Percentiles rank a stretch among this genome's conserved stretches.
Evolutionary conservation across 1,140 invertebrate genomes (phyloP).

Genomic region (Popillia japonica): DNA sequence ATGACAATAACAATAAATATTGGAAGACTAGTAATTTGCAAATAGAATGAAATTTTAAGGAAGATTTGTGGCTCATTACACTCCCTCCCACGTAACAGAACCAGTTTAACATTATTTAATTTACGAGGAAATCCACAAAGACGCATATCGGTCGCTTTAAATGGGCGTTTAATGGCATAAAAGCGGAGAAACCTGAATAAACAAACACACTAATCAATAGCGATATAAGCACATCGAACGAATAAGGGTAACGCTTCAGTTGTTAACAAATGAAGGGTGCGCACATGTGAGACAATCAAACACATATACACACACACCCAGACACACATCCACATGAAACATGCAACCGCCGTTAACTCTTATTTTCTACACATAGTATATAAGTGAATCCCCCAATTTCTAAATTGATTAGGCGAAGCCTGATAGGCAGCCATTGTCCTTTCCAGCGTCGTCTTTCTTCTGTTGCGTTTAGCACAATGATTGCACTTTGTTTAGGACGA

Average conservation of each 20-base stretch:
- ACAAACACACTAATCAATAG: conserved; percentile 15
- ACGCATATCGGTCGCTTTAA: background rate
- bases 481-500: background rate
- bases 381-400: background rate
- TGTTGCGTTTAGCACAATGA: background rate
- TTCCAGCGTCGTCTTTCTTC: conserved; percentile 1
- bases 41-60: no score
- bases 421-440: conserved; percentile 13
- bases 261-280: conserved; percentile 9
- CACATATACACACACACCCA: background rate
- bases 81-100: no score
- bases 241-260: background rate
- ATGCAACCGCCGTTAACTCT: no score
- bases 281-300: background rate
- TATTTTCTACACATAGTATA: background rate
- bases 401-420: conserved; percentile 5
- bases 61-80: no score
- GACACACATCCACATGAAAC: no score
- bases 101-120: background rate
- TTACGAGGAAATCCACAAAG: background rate
- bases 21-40: no score
- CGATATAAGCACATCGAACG: background rate
- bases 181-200: background rate
- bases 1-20: no score
- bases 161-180: background rate